These are phyloP conservation scores for Polypterus senegalus DNA, from an alignment of 2,113 vertebrate genomes.

Conservation along the genomic window DNA sequence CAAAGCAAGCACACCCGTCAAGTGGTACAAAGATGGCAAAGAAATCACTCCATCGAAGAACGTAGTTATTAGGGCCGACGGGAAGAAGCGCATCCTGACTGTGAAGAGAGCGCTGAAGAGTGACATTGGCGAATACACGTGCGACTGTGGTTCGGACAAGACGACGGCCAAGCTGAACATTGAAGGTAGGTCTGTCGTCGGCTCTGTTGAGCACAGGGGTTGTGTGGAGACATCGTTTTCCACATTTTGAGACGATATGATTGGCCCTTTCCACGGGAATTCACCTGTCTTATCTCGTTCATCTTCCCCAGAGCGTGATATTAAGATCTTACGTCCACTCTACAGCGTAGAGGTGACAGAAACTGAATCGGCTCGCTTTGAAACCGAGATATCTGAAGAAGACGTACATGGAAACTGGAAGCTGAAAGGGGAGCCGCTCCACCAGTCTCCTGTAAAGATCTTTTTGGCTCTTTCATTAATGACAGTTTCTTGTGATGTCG, in stretches of 20 bases:
- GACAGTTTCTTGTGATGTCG: background rate
- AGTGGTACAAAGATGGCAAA: slow-evolving; percentile 82
- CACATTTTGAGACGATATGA: background rate
- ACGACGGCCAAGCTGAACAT: slow-evolving; percentile 80
- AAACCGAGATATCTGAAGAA: slow-evolving; percentile 86
- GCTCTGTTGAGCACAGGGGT: background rate
- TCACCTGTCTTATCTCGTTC: background rate
- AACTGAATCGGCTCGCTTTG: slow-evolving; percentile 84
- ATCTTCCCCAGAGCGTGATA: slow-evolving; percentile 70
- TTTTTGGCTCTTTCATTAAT: background rate
- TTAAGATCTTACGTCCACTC: slow-evolving; percentile 75
- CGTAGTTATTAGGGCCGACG: slow-evolving; percentile 64
- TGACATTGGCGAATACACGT: slow-evolving; percentile 71
- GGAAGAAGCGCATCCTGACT: slow-evolving; percentile 70
- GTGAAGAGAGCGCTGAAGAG: slow-evolving; percentile 74
- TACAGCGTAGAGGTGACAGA: slow-evolving; percentile 93
- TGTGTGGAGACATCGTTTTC: background rate
- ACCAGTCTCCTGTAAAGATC: slow-evolving; percentile 69
- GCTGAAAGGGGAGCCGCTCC: slow-evolving; percentile 75
- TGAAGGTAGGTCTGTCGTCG: slow-evolving; percentile 56
- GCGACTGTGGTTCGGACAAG: slow-evolving; percentile 87
- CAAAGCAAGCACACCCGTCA: slow-evolving; percentile 71
- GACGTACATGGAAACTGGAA: slow-evolving; percentile 86
- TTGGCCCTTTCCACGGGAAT: background rate
- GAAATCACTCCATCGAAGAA: slow-evolving; percentile 88